phyloP scores from a whole-genome alignment of 2,797 vertebrate genomes.

The Buphagus erythrorhynchus region DNA sequence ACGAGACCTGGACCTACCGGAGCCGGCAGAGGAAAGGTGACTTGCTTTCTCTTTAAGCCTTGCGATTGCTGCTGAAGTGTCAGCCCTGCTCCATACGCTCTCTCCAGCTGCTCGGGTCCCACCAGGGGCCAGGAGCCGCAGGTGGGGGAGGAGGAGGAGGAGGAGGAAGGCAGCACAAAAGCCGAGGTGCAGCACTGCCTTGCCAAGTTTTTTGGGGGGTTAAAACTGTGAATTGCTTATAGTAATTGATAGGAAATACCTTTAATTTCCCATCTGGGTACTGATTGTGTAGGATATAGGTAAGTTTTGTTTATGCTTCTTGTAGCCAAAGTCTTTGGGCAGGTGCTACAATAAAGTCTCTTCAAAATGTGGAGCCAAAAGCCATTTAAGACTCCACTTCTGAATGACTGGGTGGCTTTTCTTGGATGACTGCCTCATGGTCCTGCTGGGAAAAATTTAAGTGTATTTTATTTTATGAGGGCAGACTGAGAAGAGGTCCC shows the following conservation, averaged over 20 bases:
- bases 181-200: neutral
- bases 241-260: neutral
- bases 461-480: neutral
- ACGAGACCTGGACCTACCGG: slow-evolving; percentile 89
- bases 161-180: neutral
- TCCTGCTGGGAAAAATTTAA: neutral
- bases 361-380: neutral
- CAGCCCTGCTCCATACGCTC: neutral
- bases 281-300: neutral
- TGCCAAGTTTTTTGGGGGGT: neutral
- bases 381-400: neutral
- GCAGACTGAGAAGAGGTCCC: neutral
- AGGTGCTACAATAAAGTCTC: neutral
- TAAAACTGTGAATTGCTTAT: neutral
- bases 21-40: slow-evolving; percentile 91
- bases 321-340: neutral
- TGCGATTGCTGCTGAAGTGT: neutral
- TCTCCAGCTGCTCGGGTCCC: neutral
- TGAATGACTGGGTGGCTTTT: neutral
- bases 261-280: neutral
- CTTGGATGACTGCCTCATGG: neutral
- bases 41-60: slow-evolving; percentile 18
- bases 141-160: neutral
- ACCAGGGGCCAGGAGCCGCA: neutral
- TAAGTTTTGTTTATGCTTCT: neutral